A percentile compares a stretch with the other conserved stretches of the same genome.
Evolutionary conservation across 1,140 invertebrate species (phyloP).

Genomic region (Euborellia annulipes): DNA sequence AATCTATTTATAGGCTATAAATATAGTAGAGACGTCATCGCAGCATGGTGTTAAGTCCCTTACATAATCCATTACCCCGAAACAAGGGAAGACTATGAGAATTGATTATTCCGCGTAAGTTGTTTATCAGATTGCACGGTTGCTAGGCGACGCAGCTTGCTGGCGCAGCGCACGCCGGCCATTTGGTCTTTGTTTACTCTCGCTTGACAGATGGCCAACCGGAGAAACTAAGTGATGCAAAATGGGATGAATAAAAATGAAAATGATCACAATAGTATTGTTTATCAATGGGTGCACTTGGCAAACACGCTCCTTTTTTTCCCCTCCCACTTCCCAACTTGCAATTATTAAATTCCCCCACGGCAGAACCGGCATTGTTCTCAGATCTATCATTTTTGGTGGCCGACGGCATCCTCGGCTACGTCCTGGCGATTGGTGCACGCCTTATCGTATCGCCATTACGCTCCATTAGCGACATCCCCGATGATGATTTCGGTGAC

Average conservation of each 20-base stretch:
- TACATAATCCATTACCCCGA: constrained; percentile 15
- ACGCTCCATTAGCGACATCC: constrained; percentile 7
- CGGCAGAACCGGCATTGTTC: too few relatives aligned
- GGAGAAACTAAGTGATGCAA: constrained; percentile 14
- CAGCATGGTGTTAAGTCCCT: constrained; percentile 14
- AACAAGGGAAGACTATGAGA: constrained; percentile 16
- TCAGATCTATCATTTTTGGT: too few relatives aligned
- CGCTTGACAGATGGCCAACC: constrained; percentile 22
- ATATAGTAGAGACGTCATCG: constrained; percentile 14
- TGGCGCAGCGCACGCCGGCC: constrained; percentile 11
- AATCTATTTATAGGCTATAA: constrained; percentile 13
- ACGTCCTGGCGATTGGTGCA: background rate
- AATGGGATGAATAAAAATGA: constrained; percentile 14
- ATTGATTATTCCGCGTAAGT: constrained; percentile 19
- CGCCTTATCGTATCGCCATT: constrained; percentile 5
- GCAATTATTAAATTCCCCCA: too few relatives aligned
- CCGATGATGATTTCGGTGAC: constrained; percentile 5
- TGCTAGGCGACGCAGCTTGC: constrained; percentile 13
- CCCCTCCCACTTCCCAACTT: too few relatives aligned
- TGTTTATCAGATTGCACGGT: constrained; percentile 20
- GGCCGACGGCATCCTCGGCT: too few relatives aligned
- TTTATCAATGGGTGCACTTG: constrained; percentile 7
- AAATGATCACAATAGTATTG: constrained; percentile 14
- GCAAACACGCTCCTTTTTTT: too few relatives aligned
- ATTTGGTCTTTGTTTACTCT: constrained; percentile 23